Percentiles rank a stretch among this genome's conserved stretches.
Conservation (phyloP, 2,888 invertebrate genomes). For the Lasioglossum malachurum region DNA sequence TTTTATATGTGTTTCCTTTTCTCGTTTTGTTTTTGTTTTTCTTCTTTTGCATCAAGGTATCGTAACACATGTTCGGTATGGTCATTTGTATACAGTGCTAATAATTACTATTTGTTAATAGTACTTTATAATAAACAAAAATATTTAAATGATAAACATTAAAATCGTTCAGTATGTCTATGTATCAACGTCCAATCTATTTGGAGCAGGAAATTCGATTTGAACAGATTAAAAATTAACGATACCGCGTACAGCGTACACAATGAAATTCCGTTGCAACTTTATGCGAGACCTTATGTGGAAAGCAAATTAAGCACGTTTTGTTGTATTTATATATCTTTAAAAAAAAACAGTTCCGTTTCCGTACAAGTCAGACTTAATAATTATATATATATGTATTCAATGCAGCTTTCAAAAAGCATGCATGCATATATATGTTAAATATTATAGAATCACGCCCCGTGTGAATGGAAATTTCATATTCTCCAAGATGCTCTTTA, state of each 20-base stretch:
- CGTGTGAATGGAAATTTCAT: conserved; percentile 27
- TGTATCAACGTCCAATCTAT: conserved; percentile 10
- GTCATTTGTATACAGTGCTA: conserved; percentile 25
- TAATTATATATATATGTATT: conserved; percentile 8
- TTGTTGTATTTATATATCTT: conserved; percentile 21
- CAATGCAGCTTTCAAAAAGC: too few species aligned
- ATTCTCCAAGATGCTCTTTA: conserved; percentile 38
- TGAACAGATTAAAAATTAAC: neutral
- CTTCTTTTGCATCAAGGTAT: conserved; percentile 3
- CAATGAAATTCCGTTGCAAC: conserved; percentile 9
- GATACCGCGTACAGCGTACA: conserved; percentile 3
- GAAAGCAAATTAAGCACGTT: conserved; percentile 63
- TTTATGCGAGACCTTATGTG: conserved; percentile 53
- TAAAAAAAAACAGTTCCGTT: conserved; percentile 14
- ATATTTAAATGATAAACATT: conserved; percentile 23
- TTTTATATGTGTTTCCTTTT: conserved; percentile 15
- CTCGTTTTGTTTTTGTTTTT: neutral
- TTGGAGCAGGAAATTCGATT: neutral
- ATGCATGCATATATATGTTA: neutral
- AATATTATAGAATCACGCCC: conserved; percentile 37
- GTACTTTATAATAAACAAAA: conserved; percentile 22
- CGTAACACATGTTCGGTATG: conserved; percentile 15
- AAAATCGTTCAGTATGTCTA: conserved; percentile 9
- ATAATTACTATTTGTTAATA: conserved; percentile 22
- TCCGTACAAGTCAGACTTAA: conserved; percentile 39